phyloP scores from a whole-genome alignment of 2,113 vertebrate genomes.

The Lagopus leucura region DNA sequence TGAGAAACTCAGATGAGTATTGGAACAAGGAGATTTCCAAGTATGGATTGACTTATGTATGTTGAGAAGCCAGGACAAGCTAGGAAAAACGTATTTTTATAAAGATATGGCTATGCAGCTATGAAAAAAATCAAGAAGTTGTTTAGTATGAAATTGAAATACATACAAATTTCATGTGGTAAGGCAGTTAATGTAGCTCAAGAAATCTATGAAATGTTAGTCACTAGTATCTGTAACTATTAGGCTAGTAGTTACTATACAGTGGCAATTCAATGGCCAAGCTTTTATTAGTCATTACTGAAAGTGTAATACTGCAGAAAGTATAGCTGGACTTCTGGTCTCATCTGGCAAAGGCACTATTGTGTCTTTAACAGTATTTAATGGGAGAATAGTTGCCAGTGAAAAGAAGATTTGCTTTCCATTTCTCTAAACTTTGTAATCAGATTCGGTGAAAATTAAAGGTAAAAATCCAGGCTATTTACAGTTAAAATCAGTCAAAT shows the following conservation, averaged over 20 bases:
- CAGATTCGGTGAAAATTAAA: neutral
- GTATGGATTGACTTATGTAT: neutral
- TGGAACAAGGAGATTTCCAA: neutral
- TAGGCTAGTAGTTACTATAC: neutral
- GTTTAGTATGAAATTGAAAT: neutral
- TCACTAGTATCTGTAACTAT: neutral
- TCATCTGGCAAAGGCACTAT: neutral
- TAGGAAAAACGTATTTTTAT: neutral
- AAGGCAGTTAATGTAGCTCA: neutral
- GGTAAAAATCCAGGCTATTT: no score
- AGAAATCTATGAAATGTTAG: neutral
- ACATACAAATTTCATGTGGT: neutral
- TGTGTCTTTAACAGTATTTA: neutral
- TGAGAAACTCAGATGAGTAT: neutral
- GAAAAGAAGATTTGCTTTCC: neutral
- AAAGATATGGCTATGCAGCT: neutral
- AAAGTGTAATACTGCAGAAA: neutral
- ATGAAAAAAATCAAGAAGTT: neutral
- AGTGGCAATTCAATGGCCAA: neutral
- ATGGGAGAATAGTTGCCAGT: neutral
- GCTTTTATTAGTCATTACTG: neutral
- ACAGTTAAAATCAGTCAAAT: neutral
- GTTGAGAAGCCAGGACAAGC: neutral
- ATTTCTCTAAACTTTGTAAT: slow-evolving; percentile 4
- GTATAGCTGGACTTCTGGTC: neutral